Conservation (phyloP, 2,113 vertebrate genomes). For the Daubentonia madagascariensis region DNA sequence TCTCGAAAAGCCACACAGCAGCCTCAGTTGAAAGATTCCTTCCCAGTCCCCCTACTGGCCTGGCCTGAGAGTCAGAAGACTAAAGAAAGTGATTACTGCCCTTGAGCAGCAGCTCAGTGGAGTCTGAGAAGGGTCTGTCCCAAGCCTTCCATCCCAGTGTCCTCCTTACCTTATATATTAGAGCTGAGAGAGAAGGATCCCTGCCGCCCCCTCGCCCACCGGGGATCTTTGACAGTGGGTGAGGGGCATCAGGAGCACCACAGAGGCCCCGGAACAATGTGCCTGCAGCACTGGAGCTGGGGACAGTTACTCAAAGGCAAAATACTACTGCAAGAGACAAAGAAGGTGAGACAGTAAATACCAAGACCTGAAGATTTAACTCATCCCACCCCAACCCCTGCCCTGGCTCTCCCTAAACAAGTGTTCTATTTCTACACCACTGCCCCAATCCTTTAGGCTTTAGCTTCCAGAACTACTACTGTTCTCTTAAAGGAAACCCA, state of each 20-base stretch:
- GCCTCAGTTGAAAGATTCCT: background rate
- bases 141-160: background rate
- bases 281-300: conserved; percentile 92
- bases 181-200: conserved; percentile 97
- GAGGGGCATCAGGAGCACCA: conserved; percentile 99
- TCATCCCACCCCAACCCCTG: background rate
- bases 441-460: background rate
- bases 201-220: conserved; percentile 99
- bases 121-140: background rate
- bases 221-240: conserved; percentile 99
- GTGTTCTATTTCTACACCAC: background rate
- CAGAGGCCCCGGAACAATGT: conserved; percentile 98
- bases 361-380: background rate
- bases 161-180: conserved; percentile 92
- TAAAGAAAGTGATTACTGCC: background rate
- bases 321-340: conserved; percentile 88
- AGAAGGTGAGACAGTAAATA: conserved; percentile 37
- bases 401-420: background rate
- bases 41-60: background rate
- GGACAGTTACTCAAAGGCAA: conserved; percentile 91
- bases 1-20: background rate
- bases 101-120: background rate
- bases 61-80: background rate
- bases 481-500: background rate
- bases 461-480: background rate